These are phyloP conservation scores for Fragum whitleyi DNA, from an alignment of 2,888 invertebrate species.

Conservation along the genomic window DNA sequence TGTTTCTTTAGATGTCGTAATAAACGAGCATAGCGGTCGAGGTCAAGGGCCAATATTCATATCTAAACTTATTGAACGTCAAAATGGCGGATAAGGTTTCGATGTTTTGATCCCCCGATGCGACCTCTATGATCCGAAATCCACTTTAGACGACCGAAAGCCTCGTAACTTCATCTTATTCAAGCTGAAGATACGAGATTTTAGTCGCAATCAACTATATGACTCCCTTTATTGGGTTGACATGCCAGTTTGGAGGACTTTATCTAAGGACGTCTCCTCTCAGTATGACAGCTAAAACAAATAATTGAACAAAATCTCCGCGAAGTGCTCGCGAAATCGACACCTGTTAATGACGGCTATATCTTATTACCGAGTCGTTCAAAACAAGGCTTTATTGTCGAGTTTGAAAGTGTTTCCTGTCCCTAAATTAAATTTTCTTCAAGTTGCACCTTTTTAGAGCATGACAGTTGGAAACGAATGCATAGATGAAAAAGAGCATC, in stretches of 20 bases:
- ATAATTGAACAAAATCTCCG: conserved; percentile 53
- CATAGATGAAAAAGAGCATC: no score
- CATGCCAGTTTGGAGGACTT: background rate
- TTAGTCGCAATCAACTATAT: background rate
- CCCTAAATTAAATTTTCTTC: no score
- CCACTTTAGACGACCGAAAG: background rate
- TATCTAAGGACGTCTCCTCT: conserved; percentile 9
- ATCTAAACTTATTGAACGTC: background rate
- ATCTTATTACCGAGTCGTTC: conserved; percentile 4
- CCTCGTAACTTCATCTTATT: background rate
- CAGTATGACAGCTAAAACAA: conserved; percentile 60
- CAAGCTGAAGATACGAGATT: background rate
- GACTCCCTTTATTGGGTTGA: background rate
- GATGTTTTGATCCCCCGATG: conserved; percentile 7
- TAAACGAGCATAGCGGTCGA: background rate
- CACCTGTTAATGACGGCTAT: conserved; percentile 56
- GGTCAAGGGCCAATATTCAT: conserved; percentile 23
- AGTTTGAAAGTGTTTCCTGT: no score
- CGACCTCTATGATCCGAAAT: background rate
- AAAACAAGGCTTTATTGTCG: no score
- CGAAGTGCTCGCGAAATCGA: conserved; percentile 58
- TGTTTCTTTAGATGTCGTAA: conserved; percentile 17
- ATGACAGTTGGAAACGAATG: no score
- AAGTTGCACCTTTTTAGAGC: no score
- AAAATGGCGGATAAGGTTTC: conserved; percentile 7